Evolutionary conservation across 2,888 invertebrate species (phyloP).

Genomic region (Myopa tessellatipennis): DNA sequence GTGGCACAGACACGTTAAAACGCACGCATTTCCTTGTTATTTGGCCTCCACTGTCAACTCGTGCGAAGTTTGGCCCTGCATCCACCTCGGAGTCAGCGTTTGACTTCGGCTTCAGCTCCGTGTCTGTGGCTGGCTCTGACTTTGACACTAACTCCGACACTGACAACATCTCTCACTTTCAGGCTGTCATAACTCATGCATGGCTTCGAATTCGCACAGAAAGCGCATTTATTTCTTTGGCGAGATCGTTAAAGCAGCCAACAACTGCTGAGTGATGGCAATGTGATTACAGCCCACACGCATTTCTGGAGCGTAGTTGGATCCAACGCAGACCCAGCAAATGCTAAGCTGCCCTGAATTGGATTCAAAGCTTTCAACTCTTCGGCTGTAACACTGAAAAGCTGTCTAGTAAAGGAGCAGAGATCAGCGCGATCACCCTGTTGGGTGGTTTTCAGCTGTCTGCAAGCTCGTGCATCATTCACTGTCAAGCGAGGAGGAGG

Average conservation of each 20-base stretch:
- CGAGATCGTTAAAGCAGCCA: constrained; percentile 17
- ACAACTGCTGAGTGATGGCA: constrained; percentile 24
- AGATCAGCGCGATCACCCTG: not conserved
- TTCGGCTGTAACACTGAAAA: not conserved
- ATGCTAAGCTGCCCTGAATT: constrained; percentile 10
- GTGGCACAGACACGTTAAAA: not conserved
- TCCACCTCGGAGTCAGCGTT: no score
- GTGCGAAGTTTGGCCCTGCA: no score
- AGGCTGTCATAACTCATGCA: not conserved
- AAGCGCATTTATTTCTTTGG: not conserved
- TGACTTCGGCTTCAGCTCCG: no score
- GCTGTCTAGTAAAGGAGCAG: not conserved
- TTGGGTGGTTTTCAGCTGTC: constrained; percentile 29
- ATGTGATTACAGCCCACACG: constrained; percentile 22
- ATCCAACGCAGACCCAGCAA: not conserved
- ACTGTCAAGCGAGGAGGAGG: constrained; percentile 10
- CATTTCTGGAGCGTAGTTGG: constrained; percentile 1
- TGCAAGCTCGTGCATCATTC: constrained; percentile 28
- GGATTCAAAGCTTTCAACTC: not conserved
- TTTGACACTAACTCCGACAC: no score
- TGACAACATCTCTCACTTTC: not conserved
- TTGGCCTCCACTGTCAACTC: not conserved
- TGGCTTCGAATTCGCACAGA: not conserved
- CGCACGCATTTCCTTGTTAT: not conserved
- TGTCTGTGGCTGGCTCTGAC: no score